Conservation (phyloP, 2,797 vertebrate genomes). For the Sparus aurata region DNA sequence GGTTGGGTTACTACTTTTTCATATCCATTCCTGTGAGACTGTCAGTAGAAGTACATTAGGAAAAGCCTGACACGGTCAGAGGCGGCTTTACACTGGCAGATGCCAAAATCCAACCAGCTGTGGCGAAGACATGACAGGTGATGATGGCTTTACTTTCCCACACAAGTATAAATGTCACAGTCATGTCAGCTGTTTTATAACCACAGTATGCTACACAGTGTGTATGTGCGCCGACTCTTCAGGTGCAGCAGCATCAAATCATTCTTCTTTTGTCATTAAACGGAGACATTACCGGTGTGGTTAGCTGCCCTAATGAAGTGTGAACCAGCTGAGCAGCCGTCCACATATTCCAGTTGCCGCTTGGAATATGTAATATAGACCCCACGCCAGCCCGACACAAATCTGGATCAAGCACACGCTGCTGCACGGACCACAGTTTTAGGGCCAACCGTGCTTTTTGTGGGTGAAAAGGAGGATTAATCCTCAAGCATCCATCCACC, state of each 20-base stretch:
- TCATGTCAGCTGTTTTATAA: constrained; percentile 7
- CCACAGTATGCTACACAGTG: not conserved
- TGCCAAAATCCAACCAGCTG: constrained; percentile 24
- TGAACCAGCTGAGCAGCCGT: not conserved
- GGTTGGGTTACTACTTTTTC: not conserved
- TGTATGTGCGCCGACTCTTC: not conserved
- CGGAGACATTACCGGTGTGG: not conserved
- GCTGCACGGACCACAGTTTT: constrained; percentile 9
- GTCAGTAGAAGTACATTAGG: not conserved
- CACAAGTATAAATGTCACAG: constrained; percentile 4
- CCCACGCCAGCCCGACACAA: not conserved
- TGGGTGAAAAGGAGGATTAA: constrained; percentile 14
- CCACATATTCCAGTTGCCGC: not conserved
- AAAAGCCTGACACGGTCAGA: not conserved
- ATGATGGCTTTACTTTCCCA: constrained; percentile 20
- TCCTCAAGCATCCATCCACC: constrained; percentile 26
- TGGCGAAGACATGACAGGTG: constrained; percentile 4
- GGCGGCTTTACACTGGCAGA: constrained; percentile 5
- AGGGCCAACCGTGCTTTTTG: constrained; percentile 14
- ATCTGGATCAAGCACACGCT: constrained; percentile 10
- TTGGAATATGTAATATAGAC: not conserved
- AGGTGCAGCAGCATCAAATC: not conserved
- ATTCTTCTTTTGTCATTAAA: not conserved
- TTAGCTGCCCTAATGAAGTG: not conserved
- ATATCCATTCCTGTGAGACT: not conserved